A percentile compares a stretch with the other conserved stretches of the same genome.
Evolutionary conservation across 2,113 vertebrate genomes (phyloP).

Genomic region (Fulica atra): DNA sequence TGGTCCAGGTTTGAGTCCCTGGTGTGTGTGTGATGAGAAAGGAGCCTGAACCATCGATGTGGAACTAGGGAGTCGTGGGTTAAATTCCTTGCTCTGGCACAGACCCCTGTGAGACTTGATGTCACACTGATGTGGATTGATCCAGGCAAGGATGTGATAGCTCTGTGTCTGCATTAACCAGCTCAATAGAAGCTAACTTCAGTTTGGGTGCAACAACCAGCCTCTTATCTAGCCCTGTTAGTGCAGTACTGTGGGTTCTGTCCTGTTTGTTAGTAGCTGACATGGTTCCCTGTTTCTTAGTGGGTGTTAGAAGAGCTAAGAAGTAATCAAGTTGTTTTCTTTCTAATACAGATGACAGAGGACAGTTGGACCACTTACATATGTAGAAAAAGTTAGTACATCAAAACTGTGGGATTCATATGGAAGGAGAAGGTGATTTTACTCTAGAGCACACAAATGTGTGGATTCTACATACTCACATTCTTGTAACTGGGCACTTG

Average conservation of each 20-base stretch:
- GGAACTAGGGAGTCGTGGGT: background rate
- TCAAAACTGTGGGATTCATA: background rate
- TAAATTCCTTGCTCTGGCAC: background rate
- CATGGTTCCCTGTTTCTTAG: background rate
- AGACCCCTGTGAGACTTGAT: background rate
- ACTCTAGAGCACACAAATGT: background rate
- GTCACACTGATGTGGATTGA: background rate
- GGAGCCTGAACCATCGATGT: background rate
- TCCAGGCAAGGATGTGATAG: background rate
- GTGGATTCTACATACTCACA: background rate
- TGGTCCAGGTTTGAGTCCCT: background rate
- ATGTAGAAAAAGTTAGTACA: background rate
- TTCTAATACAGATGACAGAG: background rate
- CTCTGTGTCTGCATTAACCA: background rate
- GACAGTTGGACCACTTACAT: background rate
- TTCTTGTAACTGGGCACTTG: background rate
- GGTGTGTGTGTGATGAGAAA: background rate
- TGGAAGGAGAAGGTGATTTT: background rate
- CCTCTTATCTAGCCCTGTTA: background rate
- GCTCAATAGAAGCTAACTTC: background rate
- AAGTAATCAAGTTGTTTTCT: background rate
- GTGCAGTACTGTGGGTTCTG: background rate
- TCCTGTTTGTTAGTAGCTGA: background rate
- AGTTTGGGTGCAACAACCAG: background rate
- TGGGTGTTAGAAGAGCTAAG: background rate